Conservation (phyloP, 2,113 vertebrate genomes). For the Colossoma macropomum region DNA sequence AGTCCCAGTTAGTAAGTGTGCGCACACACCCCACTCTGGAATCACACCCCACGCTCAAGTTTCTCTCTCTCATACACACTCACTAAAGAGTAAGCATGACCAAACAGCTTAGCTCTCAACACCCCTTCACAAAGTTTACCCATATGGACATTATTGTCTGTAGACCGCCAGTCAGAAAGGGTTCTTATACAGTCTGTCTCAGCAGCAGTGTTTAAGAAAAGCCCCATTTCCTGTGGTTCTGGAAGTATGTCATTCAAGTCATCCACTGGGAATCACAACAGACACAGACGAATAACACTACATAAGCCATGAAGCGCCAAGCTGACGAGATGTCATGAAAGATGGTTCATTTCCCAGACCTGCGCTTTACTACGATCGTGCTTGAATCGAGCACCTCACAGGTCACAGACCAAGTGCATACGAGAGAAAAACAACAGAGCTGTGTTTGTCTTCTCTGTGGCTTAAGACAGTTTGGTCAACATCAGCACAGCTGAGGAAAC, state of each 20-base stretch:
- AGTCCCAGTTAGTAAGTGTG: background rate
- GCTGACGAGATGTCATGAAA: background rate
- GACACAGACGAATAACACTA: background rate
- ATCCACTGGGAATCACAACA: background rate
- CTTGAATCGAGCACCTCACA: background rate
- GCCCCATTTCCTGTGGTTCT: background rate
- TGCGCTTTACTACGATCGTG: background rate
- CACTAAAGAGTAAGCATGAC: background rate
- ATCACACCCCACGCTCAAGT: background rate
- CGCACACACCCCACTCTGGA: background rate
- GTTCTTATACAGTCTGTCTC: background rate
- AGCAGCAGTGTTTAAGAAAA: background rate
- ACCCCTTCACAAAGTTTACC: background rate
- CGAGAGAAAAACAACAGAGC: background rate
- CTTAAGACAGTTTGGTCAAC: constrained; percentile 41
- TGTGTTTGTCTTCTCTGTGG: background rate
- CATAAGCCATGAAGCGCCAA: background rate
- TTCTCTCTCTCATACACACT: background rate
- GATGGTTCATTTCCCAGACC: background rate
- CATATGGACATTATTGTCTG: background rate
- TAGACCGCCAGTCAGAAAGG: background rate
- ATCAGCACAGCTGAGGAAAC: constrained; percentile 60
- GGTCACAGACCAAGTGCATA: background rate
- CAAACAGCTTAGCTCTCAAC: background rate
- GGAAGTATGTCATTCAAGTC: background rate